A percentile compares a stretch with the other conserved stretches of the same genome.
Evolutionary conservation across 2,888 invertebrate genomes (phyloP).

Genomic region (Bruchidius siliquastri): DNA sequence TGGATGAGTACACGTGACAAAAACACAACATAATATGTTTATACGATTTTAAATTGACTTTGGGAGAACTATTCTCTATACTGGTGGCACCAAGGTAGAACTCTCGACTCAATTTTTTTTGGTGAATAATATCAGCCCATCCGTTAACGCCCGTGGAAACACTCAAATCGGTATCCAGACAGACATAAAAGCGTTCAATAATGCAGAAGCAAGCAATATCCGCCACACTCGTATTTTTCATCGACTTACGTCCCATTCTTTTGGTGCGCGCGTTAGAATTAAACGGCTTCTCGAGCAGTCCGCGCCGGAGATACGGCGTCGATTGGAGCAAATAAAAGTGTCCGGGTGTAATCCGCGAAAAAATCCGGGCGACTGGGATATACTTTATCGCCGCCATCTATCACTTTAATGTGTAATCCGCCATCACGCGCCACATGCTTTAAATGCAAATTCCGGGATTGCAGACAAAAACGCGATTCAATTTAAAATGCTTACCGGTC

Average conservation of each 20-base stretch:
- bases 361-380: background rate
- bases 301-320: background rate
- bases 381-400: background rate
- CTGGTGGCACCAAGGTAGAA: too few relatives aligned
- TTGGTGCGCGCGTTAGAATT: background rate
- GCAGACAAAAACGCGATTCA: background rate
- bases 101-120: too few relatives aligned
- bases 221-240: background rate
- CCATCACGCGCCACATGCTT: background rate
- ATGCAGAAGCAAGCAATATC: background rate
- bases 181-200: background rate
- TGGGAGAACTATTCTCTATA: too few relatives aligned
- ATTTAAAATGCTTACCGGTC: background rate
- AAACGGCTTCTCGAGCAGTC: background rate
- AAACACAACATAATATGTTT: too few relatives aligned
- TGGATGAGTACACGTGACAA: too few relatives aligned
- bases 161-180: background rate
- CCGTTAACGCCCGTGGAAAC: too few relatives aligned
- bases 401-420: background rate
- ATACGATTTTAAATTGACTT: too few relatives aligned
- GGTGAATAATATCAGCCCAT: too few relatives aligned
- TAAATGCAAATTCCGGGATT: background rate
- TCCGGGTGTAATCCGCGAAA: background rate
- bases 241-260: background rate
- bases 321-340: background rate